These are phyloP conservation scores for Gryon sp. DNA, from an alignment of 1,140 invertebrate species.

Conservation along the genomic window DNA sequence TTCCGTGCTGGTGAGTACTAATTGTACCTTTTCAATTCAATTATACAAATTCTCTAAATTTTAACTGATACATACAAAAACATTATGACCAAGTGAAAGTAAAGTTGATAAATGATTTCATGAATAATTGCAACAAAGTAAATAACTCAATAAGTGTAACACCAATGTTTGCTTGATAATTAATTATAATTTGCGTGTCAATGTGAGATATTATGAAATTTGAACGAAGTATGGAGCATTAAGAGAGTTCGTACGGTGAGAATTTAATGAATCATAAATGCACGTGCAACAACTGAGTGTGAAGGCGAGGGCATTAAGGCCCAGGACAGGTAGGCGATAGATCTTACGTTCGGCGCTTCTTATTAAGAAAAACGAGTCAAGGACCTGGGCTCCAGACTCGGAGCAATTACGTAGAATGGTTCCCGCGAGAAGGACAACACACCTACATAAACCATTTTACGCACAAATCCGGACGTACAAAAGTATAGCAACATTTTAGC, in stretches of 20 bases:
- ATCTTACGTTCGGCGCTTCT: slow-evolving; percentile 55
- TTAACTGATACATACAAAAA: no score
- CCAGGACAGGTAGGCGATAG: slow-evolving; percentile 60
- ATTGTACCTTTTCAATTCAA: slow-evolving; percentile 2
- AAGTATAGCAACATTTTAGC: no score
- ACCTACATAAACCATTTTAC: no score
- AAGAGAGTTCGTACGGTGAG: slow-evolving; percentile 20
- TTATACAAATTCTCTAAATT: background rate
- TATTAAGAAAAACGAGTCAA: slow-evolving; percentile 64
- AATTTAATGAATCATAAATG: slow-evolving; percentile 44
- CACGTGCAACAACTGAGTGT: slow-evolving; percentile 36
- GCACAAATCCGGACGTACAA: no score
- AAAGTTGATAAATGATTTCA: no score
- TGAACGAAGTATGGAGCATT: background rate
- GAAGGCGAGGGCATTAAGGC: slow-evolving; percentile 53
- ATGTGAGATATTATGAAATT: slow-evolving; percentile 49
- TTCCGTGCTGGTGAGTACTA: slow-evolving; percentile 95
- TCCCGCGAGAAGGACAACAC: slow-evolving; percentile 51
- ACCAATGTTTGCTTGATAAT: no score
- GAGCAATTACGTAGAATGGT: slow-evolving; percentile 49
- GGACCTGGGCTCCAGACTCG: slow-evolving; percentile 49
- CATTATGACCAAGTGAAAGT: no score
- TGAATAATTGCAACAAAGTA: no score
- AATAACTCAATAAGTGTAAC: no score
- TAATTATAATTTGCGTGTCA: slow-evolving; percentile 21